Conservation (phyloP, 2,113 vertebrate genomes). For the Cyphomyrus plagiostoma region DNA sequence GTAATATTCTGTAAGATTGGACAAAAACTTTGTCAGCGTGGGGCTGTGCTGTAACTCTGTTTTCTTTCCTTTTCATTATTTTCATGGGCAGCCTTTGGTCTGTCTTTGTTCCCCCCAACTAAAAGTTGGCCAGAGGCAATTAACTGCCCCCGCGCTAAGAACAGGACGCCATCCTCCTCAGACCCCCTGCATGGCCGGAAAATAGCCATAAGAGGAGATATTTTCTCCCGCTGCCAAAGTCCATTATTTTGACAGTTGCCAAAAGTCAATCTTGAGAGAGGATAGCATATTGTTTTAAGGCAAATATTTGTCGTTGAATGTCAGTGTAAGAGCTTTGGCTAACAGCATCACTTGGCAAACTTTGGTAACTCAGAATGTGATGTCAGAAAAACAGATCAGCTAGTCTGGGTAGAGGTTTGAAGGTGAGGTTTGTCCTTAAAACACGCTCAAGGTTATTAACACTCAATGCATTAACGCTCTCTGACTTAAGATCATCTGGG, state of each 20-base stretch:
- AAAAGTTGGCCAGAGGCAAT: conserved; percentile 17
- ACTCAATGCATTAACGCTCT: background rate
- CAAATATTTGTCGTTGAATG: background rate
- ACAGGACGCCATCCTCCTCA: background rate
- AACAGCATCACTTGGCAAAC: background rate
- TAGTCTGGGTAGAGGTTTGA: background rate
- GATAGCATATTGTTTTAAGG: background rate
- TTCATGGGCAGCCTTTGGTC: conserved; percentile 21
- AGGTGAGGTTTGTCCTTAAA: background rate
- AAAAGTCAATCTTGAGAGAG: background rate
- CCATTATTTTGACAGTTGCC: conserved; percentile 2
- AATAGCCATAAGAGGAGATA: background rate
- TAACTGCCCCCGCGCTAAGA: background rate
- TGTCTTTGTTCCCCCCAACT: conserved; percentile 20
- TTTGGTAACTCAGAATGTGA: background rate
- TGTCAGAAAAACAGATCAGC: background rate
- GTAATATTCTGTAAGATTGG: conserved; percentile 20
- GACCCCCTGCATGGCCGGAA: background rate
- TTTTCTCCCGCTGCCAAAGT: background rate
- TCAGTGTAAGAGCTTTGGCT: background rate
- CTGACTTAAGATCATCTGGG: background rate
- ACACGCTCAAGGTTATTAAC: background rate
- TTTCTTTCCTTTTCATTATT: conserved; percentile 27
- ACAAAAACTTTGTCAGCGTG: background rate
- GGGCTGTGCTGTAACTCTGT: background rate